These are phyloP conservation scores for Cyprinus carpio DNA, from an alignment of 2,113 vertebrate genomes.

Conservation along the genomic window DNA sequence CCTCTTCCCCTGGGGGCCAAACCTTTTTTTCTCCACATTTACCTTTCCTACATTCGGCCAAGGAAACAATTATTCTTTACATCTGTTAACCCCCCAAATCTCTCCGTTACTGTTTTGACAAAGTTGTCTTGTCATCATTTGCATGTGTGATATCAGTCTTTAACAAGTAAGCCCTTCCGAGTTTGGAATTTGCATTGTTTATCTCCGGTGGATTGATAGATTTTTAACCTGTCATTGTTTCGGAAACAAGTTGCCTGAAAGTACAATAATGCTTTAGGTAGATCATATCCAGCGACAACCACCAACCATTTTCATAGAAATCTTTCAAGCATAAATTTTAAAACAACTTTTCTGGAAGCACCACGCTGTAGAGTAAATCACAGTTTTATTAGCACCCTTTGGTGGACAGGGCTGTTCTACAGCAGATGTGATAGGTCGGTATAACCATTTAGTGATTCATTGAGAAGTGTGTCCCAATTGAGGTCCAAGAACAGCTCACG, in stretches of 20 bases:
- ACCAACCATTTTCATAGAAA: background rate
- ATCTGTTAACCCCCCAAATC: slow-evolving; percentile 51
- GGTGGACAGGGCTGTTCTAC: background rate
- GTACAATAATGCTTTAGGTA: background rate
- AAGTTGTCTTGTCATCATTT: slow-evolving; percentile 44
- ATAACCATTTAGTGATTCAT: background rate
- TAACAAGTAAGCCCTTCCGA: background rate
- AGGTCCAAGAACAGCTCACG: background rate
- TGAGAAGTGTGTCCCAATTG: background rate
- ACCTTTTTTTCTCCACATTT: slow-evolving; percentile 57
- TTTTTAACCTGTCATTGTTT: background rate
- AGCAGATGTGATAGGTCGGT: background rate
- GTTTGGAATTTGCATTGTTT: no score
- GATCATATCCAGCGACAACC: background rate
- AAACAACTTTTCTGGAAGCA: background rate
- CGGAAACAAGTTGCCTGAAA: background rate
- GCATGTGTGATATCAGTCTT: slow-evolving; percentile 36
- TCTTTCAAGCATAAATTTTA: background rate
- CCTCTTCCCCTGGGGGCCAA: slow-evolving; percentile 32
- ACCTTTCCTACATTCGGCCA: slow-evolving; percentile 35
- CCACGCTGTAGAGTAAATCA: background rate
- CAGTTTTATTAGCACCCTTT: background rate
- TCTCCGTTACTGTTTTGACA: slow-evolving; percentile 49
- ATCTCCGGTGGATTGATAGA: no score
- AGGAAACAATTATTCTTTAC: slow-evolving; percentile 50